These are phyloP conservation scores for Protaetia brevitarsis DNA, from an alignment of 1,140 invertebrate genomes.

Conservation along the genomic window DNA sequence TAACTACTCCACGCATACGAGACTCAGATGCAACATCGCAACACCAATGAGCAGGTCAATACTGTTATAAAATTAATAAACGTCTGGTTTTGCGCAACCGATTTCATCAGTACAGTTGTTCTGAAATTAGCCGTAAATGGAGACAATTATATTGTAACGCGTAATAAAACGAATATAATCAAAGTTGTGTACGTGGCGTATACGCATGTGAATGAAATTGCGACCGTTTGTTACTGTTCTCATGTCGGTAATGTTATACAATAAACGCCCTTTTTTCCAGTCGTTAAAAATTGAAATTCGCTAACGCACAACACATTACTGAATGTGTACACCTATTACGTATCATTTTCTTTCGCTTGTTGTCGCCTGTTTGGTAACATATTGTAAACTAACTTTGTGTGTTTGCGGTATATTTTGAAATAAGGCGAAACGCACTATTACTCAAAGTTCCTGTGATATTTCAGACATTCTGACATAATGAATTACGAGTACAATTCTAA, in stretches of 20 bases:
- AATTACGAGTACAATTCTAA: neutral
- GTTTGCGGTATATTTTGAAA: conserved; percentile 10
- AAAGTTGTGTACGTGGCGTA: neutral
- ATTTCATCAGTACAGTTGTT: conserved; percentile 1
- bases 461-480: neutral
- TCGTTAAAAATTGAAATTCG: neutral
- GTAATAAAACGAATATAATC: conserved; percentile 1
- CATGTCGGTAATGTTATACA: too few relatives aligned
- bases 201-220: neutral
- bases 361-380: neutral
- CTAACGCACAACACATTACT: neutral
- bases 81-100: neutral
- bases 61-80: conserved; percentile 17
- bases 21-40: neutral
- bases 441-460: neutral
- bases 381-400: conserved; percentile 1
- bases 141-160: conserved; percentile 1
- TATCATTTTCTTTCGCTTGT: neutral
- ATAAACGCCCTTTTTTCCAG: neutral
- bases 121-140: conserved; percentile 17
- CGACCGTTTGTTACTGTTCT: neutral
- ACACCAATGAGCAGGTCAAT: neutral
- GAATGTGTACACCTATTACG: too few relatives aligned
- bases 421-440: neutral
- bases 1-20: neutral